Conservation (phyloP, 2,888 invertebrate species). For the Lasioglossum marginatum region DNA sequence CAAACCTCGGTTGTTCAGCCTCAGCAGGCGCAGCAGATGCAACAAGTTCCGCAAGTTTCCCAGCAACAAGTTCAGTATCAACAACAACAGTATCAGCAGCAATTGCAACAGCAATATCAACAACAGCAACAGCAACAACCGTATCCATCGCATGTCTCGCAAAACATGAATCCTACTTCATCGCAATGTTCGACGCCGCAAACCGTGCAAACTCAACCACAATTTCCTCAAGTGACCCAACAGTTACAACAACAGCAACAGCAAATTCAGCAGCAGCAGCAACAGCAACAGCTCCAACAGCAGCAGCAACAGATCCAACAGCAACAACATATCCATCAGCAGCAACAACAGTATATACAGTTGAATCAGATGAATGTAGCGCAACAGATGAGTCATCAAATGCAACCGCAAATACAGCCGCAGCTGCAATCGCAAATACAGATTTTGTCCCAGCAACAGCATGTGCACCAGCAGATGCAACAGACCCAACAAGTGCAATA, state of each 20-base stretch:
- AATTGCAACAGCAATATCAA: constrained; percentile 81
- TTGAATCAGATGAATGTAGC: constrained; percentile 86
- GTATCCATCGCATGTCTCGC: constrained; percentile 76
- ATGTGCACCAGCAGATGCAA: constrained; percentile 74
- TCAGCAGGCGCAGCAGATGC: constrained; percentile 82
- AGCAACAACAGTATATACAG: constrained; percentile 86
- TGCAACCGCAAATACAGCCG: constrained; percentile 85
- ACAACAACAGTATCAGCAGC: constrained; percentile 72
- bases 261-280: constrained; percentile 86
- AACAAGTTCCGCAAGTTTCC: constrained; percentile 81
- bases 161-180: constrained; percentile 76
- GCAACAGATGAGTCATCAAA: constrained; percentile 85
- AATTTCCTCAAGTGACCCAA: constrained; percentile 82
- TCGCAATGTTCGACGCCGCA: constrained; percentile 83
- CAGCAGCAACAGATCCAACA: constrained; percentile 87
- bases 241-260: constrained; percentile 86
- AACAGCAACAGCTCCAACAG: constrained; percentile 86
- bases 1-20: constrained; percentile 80
- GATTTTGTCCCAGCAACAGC: constrained; percentile 71
- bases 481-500: constrained; percentile 77
- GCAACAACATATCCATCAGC: constrained; percentile 86
- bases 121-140: constrained; percentile 78
- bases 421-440: constrained; percentile 80
- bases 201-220: constrained; percentile 81
- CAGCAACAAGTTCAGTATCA: constrained; percentile 84